A percentile compares a stretch with the other conserved stretches of the same genome.
phyloP scores from a whole-genome alignment of 1,140 invertebrate genomes.

The Pseudomyrmex gracilis region DNA sequence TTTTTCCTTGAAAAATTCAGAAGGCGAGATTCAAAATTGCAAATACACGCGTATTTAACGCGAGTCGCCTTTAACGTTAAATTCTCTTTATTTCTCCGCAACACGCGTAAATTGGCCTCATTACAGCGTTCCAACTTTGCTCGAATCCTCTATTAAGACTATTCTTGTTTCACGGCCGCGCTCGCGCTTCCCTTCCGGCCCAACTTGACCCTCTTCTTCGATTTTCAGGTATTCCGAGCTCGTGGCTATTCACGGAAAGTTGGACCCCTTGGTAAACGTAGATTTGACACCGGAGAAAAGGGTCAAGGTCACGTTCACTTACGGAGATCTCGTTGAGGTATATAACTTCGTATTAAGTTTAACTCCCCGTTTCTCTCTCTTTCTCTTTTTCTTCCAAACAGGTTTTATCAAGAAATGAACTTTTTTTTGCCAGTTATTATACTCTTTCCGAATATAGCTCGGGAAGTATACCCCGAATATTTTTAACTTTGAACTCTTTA shows the following conservation, averaged over 20 bases:
- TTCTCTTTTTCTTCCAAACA: too few species aligned
- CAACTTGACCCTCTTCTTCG: constrained; percentile 62
- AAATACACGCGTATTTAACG: not conserved
- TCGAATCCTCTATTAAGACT: constrained; percentile 51
- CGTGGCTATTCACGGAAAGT: constrained; percentile 92
- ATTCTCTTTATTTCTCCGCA: constrained; percentile 17
- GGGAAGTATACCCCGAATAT: too few species aligned
- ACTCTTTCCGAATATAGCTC: not conserved
- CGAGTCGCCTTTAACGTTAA: not conserved
- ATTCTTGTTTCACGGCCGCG: constrained; percentile 68
- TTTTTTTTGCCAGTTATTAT: not conserved
- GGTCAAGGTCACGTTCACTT: constrained; percentile 93
- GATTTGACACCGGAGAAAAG: constrained; percentile 94
- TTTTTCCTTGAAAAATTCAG: not conserved
- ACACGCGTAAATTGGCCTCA: not conserved
- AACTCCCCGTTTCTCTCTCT: too few species aligned
- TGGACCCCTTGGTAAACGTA: constrained; percentile 94
- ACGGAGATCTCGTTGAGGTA: constrained; percentile 90
- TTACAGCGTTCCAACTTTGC: constrained; percentile 8
- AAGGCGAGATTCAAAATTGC: not conserved
- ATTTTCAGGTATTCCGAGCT: constrained; percentile 92
- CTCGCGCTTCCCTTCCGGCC: not conserved
- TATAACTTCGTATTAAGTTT: constrained; percentile 14
- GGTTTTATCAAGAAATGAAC: not conserved
- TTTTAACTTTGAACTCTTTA: too few species aligned